A percentile compares a stretch with the other conserved stretches of the same genome.
These are phyloP conservation scores for Andrena trimmerana DNA, from an alignment of 2,888 invertebrate species.

Conservation along the genomic window DNA sequence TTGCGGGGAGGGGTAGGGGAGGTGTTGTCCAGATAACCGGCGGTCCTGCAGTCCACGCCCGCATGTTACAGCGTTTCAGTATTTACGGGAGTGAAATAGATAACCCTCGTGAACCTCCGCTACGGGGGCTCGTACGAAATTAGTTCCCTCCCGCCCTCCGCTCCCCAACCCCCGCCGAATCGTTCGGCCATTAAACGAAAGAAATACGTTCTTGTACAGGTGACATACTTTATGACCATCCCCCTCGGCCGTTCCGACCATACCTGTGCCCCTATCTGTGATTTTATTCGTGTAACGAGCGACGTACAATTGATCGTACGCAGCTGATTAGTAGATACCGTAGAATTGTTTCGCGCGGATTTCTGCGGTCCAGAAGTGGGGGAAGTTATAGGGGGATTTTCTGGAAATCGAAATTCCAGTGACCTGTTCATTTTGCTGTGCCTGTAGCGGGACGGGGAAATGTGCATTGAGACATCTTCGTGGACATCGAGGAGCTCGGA, in stretches of 20 bases:
- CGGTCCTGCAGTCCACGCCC: constrained; percentile 54
- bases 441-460: neutral
- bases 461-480: constrained; percentile 31
- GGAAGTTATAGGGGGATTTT: no score
- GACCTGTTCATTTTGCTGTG: neutral
- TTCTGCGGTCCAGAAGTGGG: no score
- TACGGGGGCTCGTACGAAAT: constrained; percentile 56
- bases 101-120: constrained; percentile 70
- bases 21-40: constrained; percentile 70
- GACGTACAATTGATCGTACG: no score
- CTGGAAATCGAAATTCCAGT: neutral
- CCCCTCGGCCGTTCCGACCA: constrained; percentile 5
- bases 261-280: neutral
- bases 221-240: constrained; percentile 22
- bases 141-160: constrained; percentile 49
- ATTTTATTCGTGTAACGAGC: neutral
- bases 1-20: constrained; percentile 58
- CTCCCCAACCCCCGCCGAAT: neutral
- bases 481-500: constrained; percentile 44
- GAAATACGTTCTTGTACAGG: constrained; percentile 47
- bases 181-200: constrained; percentile 45
- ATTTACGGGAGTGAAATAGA: constrained; percentile 75
- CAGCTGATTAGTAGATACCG: no score
- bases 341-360: no score
- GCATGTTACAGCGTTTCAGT: constrained; percentile 62